Conservation (phyloP, 2,888 invertebrate species). For the Bombylius discolor region DNA sequence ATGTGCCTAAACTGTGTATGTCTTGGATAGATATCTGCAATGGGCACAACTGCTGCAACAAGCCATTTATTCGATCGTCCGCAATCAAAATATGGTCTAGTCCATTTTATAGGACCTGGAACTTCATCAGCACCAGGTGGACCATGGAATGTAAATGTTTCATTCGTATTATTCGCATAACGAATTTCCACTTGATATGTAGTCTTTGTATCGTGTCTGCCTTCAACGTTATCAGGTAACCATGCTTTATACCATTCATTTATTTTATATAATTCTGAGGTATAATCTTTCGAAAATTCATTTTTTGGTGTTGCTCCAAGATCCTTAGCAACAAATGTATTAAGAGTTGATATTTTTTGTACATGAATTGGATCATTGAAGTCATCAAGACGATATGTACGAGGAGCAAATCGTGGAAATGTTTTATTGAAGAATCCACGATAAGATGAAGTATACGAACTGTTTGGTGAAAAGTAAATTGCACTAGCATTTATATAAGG, state of each 20-base stretch:
- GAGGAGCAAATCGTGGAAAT: conserved; percentile 83
- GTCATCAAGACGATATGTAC: conserved; percentile 82
- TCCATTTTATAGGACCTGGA: conserved; percentile 89
- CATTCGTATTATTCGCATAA: conserved; percentile 88
- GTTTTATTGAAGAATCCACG: conserved; percentile 94
- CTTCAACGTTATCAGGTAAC: conserved; percentile 75
- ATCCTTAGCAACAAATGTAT: conserved; percentile 78
- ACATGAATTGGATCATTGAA: conserved; percentile 93
- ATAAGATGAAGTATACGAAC: conserved; percentile 87
- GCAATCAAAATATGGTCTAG: conserved; percentile 92
- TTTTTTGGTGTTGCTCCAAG: conserved; percentile 71
- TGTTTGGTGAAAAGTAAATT: conserved; percentile 86
- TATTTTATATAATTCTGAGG: conserved; percentile 76
- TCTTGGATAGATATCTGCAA: conserved; percentile 88
- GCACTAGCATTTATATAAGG: conserved; percentile 85
- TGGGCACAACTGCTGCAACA: conserved; percentile 83
- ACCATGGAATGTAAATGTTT: conserved; percentile 92
- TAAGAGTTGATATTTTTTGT: conserved; percentile 87
- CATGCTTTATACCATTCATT: conserved; percentile 90
- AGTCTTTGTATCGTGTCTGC: conserved; percentile 79
- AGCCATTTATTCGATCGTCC: conserved; percentile 92
- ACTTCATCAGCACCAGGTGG: conserved; percentile 82
- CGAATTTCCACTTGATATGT: conserved; percentile 89
- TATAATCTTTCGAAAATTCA: conserved; percentile 75
- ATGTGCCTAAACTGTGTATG: conserved; percentile 87